These are phyloP conservation scores for Drosophila tani DNA, from an alignment of 1,140 invertebrate genomes.

Conservation along the genomic window DNA sequence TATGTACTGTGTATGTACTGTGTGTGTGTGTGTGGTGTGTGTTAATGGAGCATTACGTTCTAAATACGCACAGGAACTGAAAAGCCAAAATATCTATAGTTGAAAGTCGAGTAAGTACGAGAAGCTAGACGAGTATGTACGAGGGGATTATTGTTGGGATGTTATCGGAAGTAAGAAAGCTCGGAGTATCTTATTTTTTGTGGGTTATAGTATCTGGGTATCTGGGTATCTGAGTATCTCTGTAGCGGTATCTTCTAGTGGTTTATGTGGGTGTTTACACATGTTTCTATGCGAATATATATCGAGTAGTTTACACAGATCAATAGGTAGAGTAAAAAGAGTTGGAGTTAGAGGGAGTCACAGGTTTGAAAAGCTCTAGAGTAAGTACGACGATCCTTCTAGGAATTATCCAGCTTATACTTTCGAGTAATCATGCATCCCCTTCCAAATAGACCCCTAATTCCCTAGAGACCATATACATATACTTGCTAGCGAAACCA, in stretches of 20 bases:
- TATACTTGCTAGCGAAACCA: constrained; percentile 13
- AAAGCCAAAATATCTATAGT: constrained; percentile 60
- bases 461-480: constrained; percentile 25
- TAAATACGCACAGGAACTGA: constrained; percentile 60
- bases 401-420: not conserved
- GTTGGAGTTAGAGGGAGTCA: constrained; percentile 3
- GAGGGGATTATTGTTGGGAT: constrained; percentile 18
- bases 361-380: constrained; percentile 1
- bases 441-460: not conserved
- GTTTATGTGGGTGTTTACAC: constrained; percentile 36
- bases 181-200: too few relatives aligned
- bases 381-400: not conserved
- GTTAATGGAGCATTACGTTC: constrained; percentile 45
- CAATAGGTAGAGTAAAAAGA: not conserved
- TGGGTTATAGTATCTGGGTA: constrained; percentile 13
- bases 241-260: constrained; percentile 23
- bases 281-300: constrained; percentile 53
- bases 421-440: constrained; percentile 24
- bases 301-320: constrained; percentile 25
- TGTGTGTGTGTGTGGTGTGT: not conserved
- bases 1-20: not conserved
- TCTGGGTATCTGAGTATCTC: constrained; percentile 7
- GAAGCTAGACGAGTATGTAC: constrained; percentile 62
- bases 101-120: constrained; percentile 62
- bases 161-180: constrained; percentile 63